Base-by-base conservation (phyloP, 2,113 vertebrate species). In the Odocoileus hemionus region DNA sequence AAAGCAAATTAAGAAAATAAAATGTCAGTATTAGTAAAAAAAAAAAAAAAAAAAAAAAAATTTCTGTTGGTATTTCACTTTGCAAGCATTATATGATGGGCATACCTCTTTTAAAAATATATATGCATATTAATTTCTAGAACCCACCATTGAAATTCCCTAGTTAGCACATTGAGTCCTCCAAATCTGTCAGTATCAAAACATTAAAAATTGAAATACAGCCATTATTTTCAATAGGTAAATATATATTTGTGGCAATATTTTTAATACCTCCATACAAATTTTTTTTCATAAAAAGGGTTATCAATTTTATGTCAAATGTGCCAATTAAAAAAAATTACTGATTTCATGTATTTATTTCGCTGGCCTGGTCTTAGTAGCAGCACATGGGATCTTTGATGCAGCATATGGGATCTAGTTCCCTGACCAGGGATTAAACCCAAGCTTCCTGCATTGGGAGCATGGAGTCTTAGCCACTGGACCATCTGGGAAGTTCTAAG, bases 1-100 rank as follows among this genome's bases (percentile, higher is more conserved):
- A 94, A 97, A 95, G 88, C 33, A 97, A 96, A 96, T 96, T 91
- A 76, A 96, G 58, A 98, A 94, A 91, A 97, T 88, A 95, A 91
- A 94, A 93, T 54, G 36, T 94, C 88, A 94, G 7, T 86, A 70
- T 96, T 94, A 93, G 76, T 70, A 88, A 87, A 50, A 54, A 67
- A 39, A 25, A 23, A 67, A 39, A 25, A 57, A 8, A 57, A 23
- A 9, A 9, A 9, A 43, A 43, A 70, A 70, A 52, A 96, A 96
- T 89, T 93, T 94, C 55, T n/a, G 33, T 91, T 96, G 85, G 19
- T 28, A 96, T 96, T 96, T 94, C 33, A 94, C 50, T 96, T 96
- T 97, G 87, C 88, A 85, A 96, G 88, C 43, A 91, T 90, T 64
- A 79, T 60, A 88, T 70, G 7, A 76, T 64, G 58, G 52, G 11